Evolutionary conservation across 2,888 invertebrate species (phyloP).

Genomic region (Homarus gammarus): DNA sequence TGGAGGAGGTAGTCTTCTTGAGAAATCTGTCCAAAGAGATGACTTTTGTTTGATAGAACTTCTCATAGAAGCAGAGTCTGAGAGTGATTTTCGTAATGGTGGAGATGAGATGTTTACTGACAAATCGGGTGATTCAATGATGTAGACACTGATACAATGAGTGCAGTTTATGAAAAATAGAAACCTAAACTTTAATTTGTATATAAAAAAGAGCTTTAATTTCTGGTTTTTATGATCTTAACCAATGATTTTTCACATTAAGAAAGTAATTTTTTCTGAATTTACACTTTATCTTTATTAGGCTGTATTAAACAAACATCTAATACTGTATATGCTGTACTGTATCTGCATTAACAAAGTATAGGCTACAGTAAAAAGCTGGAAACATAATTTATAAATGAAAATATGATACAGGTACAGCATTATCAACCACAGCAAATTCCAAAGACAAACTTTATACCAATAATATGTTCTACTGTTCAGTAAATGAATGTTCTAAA

Average conservation of each 20-base stretch:
- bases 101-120: not conserved
- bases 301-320: not conserved
- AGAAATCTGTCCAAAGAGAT: slow-evolving; percentile 25
- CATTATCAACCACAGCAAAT: too few species aligned
- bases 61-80: not conserved
- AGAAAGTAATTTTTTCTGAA: not conserved
- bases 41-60: not conserved
- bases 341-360: too few species aligned
- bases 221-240: too few species aligned
- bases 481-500: too few species aligned
- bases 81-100: slow-evolving; percentile 12
- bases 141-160: slow-evolving; percentile 17
- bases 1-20: slow-evolving; percentile 9
- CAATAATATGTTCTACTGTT: too few species aligned
- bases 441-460: too few species aligned
- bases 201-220: not conserved
- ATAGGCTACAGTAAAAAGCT: too few species aligned
- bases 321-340: not conserved
- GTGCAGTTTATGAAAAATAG: not conserved
- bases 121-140: not conserved
- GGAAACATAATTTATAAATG: too few species aligned
- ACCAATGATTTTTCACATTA: too few species aligned
- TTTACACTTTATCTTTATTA: not conserved
- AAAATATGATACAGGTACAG: too few species aligned
- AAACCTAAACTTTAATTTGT: not conserved